Evolutionary conservation across 2,113 vertebrate genomes (phyloP), one percentile per base, ranked within the genome.

Genomic region (Dasyprocta punctata): DNA sequence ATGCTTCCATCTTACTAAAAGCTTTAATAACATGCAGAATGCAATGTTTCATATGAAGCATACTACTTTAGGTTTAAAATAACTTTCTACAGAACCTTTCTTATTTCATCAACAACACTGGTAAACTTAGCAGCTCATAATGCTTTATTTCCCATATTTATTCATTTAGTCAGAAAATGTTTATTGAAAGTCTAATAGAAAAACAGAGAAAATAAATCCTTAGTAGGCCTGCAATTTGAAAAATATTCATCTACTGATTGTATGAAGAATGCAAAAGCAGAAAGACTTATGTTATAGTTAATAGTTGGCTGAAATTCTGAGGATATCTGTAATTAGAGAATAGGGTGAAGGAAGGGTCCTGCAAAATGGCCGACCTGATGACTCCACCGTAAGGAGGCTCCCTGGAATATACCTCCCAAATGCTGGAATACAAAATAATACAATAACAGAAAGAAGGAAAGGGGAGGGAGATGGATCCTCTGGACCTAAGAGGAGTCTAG

Each of bases 121-220:
- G 52, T 77, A 67, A 36, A 36, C 30, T 44, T 44, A 36, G 54
- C 52, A 95, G 41, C 47, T 94, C 3, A 20, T 67, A 92, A 82
- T 61, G n/a, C 95, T 41, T 75, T 80, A 41, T 85, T 93, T 28
- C n/a, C 61, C 85, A 58, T 84, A 93, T 81, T 94, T 92, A 92
- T 92, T 97, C 47, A 95, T 86, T 94, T 94, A 61, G 86, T 92
- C 75, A 88, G 41, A 33, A 88, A 89, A 85, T 65, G 16, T 81
- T 96, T 86, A 75, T n/a, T 92, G 58, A 91, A n/a, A 20, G 9
- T 75, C 36, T 89, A 38, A 47, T 7, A 17, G 16, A 1, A 96
- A 16, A 94, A 95, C 65, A n/a, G 20, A 92, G 58, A 94, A 94
- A 96, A 81, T 47, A 87, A 95, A 83, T 63, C 13, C 41, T 90